Evolutionary conservation across 2,888 invertebrate species (phyloP), one percentile per base, ranked within the genome.

Genomic region (Rhaphigaster nebulosa): DNA sequence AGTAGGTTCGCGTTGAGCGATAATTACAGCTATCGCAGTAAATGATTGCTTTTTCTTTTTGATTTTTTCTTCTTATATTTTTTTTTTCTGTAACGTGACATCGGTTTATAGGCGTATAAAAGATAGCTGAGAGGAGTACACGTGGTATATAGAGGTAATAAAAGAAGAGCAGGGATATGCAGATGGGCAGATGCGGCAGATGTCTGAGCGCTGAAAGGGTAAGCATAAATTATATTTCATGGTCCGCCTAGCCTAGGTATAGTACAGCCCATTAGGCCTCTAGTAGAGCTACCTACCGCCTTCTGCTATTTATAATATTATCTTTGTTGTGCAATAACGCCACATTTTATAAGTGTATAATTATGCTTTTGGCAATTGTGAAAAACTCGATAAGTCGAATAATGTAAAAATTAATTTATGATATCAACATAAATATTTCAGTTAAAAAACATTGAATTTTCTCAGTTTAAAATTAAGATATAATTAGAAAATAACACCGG

Each of bases 201-300:
- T 90, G 90, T 45, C 70, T 41, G 54, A 29, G n/a, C 38, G 20
- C 70, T 89, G 90, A 90, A 90, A 87, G 87, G 90, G 87, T 90
- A 84, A 80, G 90, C 80, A 90, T 90, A 90, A 90, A 90, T 90
- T 90, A 90, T 90, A 90, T 90, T 90, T 90, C 90, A 90, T 56
- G 90, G 84, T 90, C 54, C 87, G 90, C 89, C 89, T 89, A 70
- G 45, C 76, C 76, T 50, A 84, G 45, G 45, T 50, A 45, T 50
- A 23, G 70, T 38, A 34, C 38, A 84, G 45, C 26, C 84, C 84
- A 84, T 84, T 84, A 84, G 80, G 4, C 12, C 80, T 52, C n/a
- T n/a, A 26, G n/a, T 54, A 23, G 2, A 54, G 60, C 4, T 76
- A 10, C 13, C n/a, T 60, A 38, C 70, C 20, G 70, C 70, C 20